These are phyloP conservation scores for Steatornis caripensis DNA, from an alignment of 2,113 vertebrate genomes.

Conservation along the genomic window DNA sequence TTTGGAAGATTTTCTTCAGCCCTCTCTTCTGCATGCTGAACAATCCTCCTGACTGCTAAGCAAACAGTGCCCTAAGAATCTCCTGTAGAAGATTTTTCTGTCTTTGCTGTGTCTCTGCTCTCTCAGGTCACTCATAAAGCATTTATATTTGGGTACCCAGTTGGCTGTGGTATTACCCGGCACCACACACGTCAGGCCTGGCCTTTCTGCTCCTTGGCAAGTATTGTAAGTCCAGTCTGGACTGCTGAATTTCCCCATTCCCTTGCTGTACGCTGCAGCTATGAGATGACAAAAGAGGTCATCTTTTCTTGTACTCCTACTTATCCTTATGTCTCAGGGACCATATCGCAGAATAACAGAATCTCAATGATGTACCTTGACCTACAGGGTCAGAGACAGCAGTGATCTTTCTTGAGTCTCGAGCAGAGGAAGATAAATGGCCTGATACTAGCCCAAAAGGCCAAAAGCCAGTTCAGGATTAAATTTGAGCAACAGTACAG, in stretches of 20 bases:
- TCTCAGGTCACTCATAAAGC: background rate
- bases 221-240: background rate
- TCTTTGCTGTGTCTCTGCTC: background rate
- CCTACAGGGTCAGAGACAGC: background rate
- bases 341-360: background rate
- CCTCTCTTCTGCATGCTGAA: background rate
- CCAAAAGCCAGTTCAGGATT: background rate
- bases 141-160: background rate
- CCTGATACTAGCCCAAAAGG: background rate
- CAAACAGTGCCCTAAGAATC: background rate
- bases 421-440: background rate
- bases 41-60: background rate
- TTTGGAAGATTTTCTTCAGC: background rate
- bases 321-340: background rate
- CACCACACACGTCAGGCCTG: background rate
- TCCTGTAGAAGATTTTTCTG: background rate
- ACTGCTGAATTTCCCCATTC: background rate
- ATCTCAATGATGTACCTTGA: background rate
- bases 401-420: background rate
- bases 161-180: background rate
- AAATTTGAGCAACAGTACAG: background rate
- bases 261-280: background rate
- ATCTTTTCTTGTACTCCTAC: background rate
- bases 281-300: background rate
- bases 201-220: background rate